phyloP scores from a whole-genome alignment of 2,113 vertebrate species.

The Ascaphus truei region DNA sequence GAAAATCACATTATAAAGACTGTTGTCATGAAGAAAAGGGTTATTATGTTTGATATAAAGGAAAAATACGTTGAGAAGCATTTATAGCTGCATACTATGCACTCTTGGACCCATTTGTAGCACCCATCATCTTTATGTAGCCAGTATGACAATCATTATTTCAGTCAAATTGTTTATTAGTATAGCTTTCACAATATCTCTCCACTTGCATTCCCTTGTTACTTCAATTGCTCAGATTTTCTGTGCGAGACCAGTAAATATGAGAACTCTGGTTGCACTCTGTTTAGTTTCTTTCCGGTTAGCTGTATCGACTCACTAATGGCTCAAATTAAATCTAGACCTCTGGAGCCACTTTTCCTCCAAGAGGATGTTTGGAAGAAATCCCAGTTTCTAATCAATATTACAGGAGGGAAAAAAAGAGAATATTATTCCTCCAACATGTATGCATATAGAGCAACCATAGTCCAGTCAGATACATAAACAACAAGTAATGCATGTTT shows the following conservation, averaged over 20 bases:
- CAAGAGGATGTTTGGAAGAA: slow-evolving; percentile 30
- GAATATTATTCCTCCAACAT: slow-evolving; percentile 8
- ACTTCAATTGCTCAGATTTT: not conserved
- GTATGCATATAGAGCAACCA: not conserved
- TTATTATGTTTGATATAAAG: not conserved
- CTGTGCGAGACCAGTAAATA: slow-evolving; percentile 21
- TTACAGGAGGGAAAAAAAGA: not conserved
- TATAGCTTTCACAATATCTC: not conserved
- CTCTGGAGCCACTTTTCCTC: slow-evolving; percentile 32
- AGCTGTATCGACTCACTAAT: slow-evolving; percentile 35
- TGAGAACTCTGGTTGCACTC: slow-evolving; percentile 25
- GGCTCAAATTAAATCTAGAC: slow-evolving; percentile 37
- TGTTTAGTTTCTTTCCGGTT: slow-evolving; percentile 30
- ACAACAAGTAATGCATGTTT: not conserved
- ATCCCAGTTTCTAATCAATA: slow-evolving; percentile 25
- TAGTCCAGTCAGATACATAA: not conserved
- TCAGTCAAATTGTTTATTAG: not conserved
- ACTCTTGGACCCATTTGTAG: too few relatives aligned
- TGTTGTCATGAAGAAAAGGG: not conserved
- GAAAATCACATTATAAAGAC: not conserved
- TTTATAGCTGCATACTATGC: too few relatives aligned
- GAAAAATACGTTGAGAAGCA: not conserved
- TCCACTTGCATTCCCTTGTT: not conserved
- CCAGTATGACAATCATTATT: not conserved
- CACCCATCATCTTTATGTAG: not conserved